These are phyloP conservation scores for Papilio gigon DNA, from an alignment of 2,888 invertebrate species.

Conservation along the genomic window DNA sequence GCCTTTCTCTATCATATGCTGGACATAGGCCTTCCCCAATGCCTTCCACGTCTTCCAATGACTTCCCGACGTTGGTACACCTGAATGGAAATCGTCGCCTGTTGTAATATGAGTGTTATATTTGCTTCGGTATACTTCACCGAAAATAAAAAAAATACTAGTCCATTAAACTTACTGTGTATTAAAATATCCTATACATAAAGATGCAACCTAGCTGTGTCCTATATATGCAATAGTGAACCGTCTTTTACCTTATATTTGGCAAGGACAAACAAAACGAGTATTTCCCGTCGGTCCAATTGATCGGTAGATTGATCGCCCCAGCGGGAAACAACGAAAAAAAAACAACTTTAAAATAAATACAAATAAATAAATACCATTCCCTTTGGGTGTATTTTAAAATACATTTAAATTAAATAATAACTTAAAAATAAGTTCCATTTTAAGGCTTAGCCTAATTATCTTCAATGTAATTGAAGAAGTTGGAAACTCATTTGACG, in stretches of 20 bases:
- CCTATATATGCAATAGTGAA: not conserved
- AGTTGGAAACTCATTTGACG: no score
- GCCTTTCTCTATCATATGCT: no score
- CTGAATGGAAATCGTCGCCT: no score
- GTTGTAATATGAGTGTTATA: not conserved
- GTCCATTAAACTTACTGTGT: not conserved
- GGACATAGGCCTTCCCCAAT: no score
- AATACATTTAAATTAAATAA: not conserved
- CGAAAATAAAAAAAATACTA: not conserved
- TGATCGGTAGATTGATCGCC: no score
- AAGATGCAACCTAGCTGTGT: not conserved
- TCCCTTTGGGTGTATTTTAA: slow-evolving; percentile 5
- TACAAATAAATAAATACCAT: not conserved
- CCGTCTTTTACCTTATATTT: slow-evolving; percentile 13
- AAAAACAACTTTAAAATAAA: not conserved
- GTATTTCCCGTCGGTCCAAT: no score
- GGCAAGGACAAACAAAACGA: slow-evolving; percentile 27
- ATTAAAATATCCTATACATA: not conserved
- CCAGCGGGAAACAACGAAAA: not conserved
- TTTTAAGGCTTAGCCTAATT: not conserved
- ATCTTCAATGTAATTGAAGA: no score
- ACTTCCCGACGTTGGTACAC: no score
- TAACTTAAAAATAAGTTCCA: not conserved
- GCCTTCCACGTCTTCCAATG: no score
- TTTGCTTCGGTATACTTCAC: not conserved